These are phyloP conservation scores for Pinna nobilis DNA, from an alignment of 1,140 invertebrate species.

Conservation along the genomic window DNA sequence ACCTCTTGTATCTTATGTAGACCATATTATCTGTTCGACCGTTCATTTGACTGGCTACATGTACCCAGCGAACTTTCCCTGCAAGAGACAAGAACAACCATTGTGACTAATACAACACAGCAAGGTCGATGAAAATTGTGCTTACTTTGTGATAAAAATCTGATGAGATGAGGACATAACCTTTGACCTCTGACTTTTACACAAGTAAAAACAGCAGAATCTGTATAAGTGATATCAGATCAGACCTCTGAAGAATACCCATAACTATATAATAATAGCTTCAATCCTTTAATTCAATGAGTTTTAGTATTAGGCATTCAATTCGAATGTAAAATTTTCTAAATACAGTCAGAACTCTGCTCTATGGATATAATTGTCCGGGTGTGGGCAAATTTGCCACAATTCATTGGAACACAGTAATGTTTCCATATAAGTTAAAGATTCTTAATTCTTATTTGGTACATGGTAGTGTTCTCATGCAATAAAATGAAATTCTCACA, in stretches of 20 bases:
- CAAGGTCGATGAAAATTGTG: too few relatives aligned
- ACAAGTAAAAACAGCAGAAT: background rate
- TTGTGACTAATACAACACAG: too few relatives aligned
- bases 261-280: background rate
- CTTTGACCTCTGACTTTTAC: background rate
- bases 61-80: slow-evolving; percentile 55
- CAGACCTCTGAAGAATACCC: slow-evolving; percentile 3
- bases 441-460: background rate
- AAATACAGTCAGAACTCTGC: too few relatives aligned
- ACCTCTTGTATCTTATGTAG: slow-evolving; percentile 40
- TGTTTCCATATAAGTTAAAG: background rate
- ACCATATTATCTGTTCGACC: slow-evolving; percentile 64
- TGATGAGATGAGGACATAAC: background rate
- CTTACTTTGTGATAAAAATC: background rate
- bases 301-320: too few relatives aligned
- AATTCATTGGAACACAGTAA: too few relatives aligned
- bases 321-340: too few relatives aligned
- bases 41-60: slow-evolving; percentile 52
- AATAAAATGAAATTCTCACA: background rate
- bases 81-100: slow-evolving; percentile 12
- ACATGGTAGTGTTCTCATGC: background rate
- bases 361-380: too few relatives aligned
- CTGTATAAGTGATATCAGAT: background rate
- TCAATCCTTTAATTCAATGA: too few relatives aligned
- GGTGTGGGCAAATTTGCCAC: too few relatives aligned